Evolutionary conservation across 1,140 invertebrate species (phyloP).

Genomic region (Lucilia sericata): DNA sequence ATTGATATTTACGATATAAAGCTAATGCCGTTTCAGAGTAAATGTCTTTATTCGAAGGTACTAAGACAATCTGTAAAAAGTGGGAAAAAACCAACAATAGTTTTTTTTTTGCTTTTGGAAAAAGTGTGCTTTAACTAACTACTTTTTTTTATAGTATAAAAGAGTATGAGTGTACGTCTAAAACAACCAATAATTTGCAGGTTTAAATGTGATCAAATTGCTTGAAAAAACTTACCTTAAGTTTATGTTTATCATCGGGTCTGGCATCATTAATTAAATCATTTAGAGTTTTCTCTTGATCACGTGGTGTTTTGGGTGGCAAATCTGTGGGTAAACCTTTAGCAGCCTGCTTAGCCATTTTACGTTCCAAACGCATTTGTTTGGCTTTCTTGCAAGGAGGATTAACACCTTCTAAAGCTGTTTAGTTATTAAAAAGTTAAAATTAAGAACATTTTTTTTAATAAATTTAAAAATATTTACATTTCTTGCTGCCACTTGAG

Average conservation of each 20-base stretch:
- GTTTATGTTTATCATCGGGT: conserved; percentile 74
- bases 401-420: conserved; percentile 68
- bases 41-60: conserved; percentile 72
- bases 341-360: conserved; percentile 77
- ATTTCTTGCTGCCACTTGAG: conserved; percentile 16
- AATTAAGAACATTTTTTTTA: background rate
- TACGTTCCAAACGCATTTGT: conserved; percentile 79
- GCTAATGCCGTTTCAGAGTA: conserved; percentile 76
- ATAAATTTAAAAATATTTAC: background rate
- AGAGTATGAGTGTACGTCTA: background rate
- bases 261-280: conserved; percentile 78
- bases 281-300: conserved; percentile 78
- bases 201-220: background rate
- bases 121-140: background rate
- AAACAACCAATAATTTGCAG: conserved; percentile 22
- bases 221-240: conserved; percentile 75
- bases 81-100: background rate
- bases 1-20: conserved; percentile 93
- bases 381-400: conserved; percentile 83
- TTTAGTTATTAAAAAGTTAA: conserved; percentile 1
- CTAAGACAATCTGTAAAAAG: conserved; percentile 77
- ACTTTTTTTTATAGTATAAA: too few relatives aligned
- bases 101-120: conserved; percentile 53
- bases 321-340: conserved; percentile 69
- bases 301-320: conserved; percentile 44